Percentiles rank a stretch among this genome's conserved stretches.
phyloP scores from a whole-genome alignment of 2,113 vertebrate genomes.

The Zosterops pallidus region DNA sequence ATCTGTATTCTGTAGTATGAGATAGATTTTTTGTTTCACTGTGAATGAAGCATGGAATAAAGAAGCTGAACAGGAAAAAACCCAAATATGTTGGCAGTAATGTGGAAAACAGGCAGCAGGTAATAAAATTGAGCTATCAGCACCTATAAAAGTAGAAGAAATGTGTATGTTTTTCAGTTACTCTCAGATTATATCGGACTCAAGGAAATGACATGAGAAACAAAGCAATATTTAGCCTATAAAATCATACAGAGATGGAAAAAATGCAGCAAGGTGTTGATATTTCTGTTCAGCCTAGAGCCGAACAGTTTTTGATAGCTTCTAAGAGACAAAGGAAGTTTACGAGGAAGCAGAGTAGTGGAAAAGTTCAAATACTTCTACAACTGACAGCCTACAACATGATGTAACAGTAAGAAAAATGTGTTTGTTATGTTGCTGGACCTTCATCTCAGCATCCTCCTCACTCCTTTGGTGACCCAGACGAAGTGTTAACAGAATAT shows the following conservation, averaged over 20 bases:
- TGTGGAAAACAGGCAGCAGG: background rate
- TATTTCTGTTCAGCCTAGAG: background rate
- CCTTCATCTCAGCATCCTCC: constrained; percentile 28
- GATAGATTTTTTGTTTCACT: background rate
- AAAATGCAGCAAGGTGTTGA: background rate
- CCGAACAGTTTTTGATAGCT: background rate
- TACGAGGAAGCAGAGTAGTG: background rate
- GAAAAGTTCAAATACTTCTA: constrained; percentile 1
- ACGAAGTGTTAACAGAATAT: constrained; percentile 20
- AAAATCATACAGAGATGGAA: background rate
- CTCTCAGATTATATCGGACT: background rate
- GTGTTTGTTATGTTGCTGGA: constrained; percentile 6
- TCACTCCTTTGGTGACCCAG: constrained; percentile 4
- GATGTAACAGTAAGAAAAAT: constrained; percentile 16
- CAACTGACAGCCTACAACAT: background rate
- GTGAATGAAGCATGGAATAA: background rate
- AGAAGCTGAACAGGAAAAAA: background rate
- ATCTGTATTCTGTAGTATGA: background rate
- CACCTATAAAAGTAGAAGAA: background rate
- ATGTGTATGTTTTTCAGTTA: background rate
- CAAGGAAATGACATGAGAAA: background rate
- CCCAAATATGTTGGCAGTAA: background rate
- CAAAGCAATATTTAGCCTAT: background rate
- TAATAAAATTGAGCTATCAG: background rate
- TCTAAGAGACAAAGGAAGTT: background rate